Percentiles rank a stretch among this genome's conserved stretches.
Evolutionary conservation across 1,140 invertebrate species (phyloP).

Genomic region (Bombus balteatus): DNA sequence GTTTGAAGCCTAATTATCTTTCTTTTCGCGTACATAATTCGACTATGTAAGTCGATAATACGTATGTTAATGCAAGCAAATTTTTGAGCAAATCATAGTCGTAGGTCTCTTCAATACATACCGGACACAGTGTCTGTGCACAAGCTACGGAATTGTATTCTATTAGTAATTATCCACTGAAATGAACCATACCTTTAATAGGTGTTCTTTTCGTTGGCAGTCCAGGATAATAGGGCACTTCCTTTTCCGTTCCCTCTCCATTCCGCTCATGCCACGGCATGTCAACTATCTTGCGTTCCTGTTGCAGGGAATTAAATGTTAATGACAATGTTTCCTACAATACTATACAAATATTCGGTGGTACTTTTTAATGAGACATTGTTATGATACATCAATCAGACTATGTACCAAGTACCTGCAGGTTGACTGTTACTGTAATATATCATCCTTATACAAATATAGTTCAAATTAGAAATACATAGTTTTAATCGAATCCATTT

Average conservation of each 20-base stretch:
- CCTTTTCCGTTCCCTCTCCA: slow-evolving; percentile 83
- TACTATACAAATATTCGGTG: slow-evolving; percentile 51
- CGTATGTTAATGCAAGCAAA: slow-evolving; percentile 50
- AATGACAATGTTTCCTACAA: slow-evolving; percentile 40
- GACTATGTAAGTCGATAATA: neutral
- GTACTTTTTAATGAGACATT: slow-evolving; percentile 56
- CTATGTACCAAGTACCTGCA: slow-evolving; percentile 68
- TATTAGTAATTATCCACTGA: slow-evolving; percentile 79
- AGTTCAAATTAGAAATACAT: slow-evolving; percentile 65
- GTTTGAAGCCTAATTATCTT: neutral
- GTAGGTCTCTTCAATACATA: slow-evolving; percentile 82
- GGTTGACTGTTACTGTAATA: slow-evolving; percentile 59
- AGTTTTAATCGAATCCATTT: slow-evolving; percentile 59
- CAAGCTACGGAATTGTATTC: slow-evolving; percentile 82
- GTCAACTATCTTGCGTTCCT: slow-evolving; percentile 87
- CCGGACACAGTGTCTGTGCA: slow-evolving; percentile 80
- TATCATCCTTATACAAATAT: slow-evolving; percentile 69
- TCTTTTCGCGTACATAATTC: neutral
- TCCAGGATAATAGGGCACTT: slow-evolving; percentile 86
- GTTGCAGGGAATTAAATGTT: slow-evolving; percentile 69
- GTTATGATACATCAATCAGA: slow-evolving; percentile 57
- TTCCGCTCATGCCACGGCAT: slow-evolving; percentile 89
- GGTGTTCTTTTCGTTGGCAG: slow-evolving; percentile 90
- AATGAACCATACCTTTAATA: slow-evolving; percentile 87
- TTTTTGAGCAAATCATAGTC: slow-evolving; percentile 62